Conservation (phyloP, 2,888 invertebrate genomes). For the Caenorhabditis sinica region DNA sequence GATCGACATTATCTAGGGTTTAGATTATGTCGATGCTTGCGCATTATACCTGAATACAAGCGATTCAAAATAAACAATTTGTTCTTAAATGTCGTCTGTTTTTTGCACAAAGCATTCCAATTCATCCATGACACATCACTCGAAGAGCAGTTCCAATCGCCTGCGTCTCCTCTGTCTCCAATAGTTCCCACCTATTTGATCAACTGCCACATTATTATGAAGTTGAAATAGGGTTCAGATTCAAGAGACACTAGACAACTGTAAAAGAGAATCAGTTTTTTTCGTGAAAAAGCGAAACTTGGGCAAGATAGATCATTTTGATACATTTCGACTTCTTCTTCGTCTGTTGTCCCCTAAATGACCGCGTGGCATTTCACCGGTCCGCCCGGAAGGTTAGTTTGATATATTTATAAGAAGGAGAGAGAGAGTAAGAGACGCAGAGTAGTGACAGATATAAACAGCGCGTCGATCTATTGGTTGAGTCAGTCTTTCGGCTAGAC, state of each 20-base stretch:
- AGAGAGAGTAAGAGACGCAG: conserved; percentile 29
- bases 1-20: background rate
- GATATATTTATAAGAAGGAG: conserved; percentile 11
- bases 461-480: conserved; percentile 21
- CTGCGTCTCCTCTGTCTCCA: conserved; percentile 42
- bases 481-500: background rate
- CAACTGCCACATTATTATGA: conserved; percentile 29
- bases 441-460: conserved; percentile 46
- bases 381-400: conserved; percentile 72
- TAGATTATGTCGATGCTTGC: background rate
- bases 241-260: conserved; percentile 6
- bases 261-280: conserved; percentile 1
- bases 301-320: conserved; percentile 6
- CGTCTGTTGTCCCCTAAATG: conserved; percentile 14
- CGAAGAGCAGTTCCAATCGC: conserved; percentile 40
- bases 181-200: conserved; percentile 44
- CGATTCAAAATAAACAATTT: conserved; percentile 36
- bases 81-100: background rate
- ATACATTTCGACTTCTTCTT: conserved; percentile 1
- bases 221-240: conserved; percentile 15
- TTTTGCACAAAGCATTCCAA: conserved; percentile 18
- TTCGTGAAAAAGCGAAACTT: background rate
- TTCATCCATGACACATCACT: conserved; percentile 4
- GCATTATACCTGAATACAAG: conserved; percentile 23
- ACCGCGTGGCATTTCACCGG: conserved; percentile 74